Evolutionary conservation across 1,140 invertebrate genomes (phyloP).

Genomic region (Eumaeus atala): DNA sequence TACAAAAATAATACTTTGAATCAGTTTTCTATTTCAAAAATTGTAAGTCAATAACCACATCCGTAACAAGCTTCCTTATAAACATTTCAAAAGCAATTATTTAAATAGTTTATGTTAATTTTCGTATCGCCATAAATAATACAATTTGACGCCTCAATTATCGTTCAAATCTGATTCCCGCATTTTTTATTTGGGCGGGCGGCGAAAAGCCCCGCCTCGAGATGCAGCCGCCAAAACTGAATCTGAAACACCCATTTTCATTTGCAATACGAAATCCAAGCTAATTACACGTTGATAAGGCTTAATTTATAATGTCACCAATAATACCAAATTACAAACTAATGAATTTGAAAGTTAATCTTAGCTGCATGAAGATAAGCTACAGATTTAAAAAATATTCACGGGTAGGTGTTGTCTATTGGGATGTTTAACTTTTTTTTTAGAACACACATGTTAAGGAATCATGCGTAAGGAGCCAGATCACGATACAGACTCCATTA

Average conservation of each 20-base stretch:
- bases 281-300: conserved; percentile 21
- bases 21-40: conserved; percentile 3
- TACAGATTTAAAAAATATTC: conserved; percentile 13
- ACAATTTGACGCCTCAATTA: conserved; percentile 65
- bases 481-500: conserved; percentile 64
- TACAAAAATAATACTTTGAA: background rate
- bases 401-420: conserved; percentile 37
- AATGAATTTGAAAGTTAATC: conserved; percentile 13
- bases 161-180: conserved; percentile 53
- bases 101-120: conserved; percentile 56
- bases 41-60: conserved; percentile 37
- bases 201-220: conserved; percentile 47
- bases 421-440: conserved; percentile 48
- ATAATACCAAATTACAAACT: background rate
- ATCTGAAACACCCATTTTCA: conserved; percentile 33
- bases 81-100: conserved; percentile 65
- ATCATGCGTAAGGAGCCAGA: conserved; percentile 54
- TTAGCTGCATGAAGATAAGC: conserved; percentile 5
- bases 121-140: conserved; percentile 59
- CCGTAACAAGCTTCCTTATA: conserved; percentile 37
- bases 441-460: conserved; percentile 46
- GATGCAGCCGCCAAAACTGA: background rate
- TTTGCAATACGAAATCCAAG: conserved; percentile 24
- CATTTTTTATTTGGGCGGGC: conserved; percentile 51
- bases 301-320: conserved; percentile 20